phyloP scores from a whole-genome alignment of 2,113 vertebrate genomes.

The Odobenus rosmarus region DNA sequence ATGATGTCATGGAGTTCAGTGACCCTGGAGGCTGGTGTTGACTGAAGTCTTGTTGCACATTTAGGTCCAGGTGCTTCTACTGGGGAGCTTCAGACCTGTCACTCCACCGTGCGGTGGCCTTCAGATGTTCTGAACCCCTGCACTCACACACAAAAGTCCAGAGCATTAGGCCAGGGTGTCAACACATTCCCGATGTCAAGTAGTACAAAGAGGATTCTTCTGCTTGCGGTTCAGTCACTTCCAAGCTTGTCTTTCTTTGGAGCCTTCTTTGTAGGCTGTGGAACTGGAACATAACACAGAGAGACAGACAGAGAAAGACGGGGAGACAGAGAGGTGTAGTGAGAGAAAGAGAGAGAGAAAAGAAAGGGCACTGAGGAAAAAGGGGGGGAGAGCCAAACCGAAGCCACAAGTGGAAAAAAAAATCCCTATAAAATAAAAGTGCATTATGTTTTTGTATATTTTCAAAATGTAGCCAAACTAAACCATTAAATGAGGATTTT shows the following conservation, averaged over 20 bases:
- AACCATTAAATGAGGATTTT: constrained; percentile 84
- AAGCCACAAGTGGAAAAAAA: constrained; percentile 74
- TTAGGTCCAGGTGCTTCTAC: neutral
- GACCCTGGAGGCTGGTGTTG: constrained; percentile 25
- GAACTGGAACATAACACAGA: neutral
- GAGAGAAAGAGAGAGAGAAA: neutral
- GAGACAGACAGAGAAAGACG: neutral
- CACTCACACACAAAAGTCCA: neutral
- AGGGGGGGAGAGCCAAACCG: neutral
- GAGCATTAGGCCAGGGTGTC: neutral
- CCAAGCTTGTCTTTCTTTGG: neutral
- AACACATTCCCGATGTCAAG: constrained; percentile 52
- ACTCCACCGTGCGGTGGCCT: neutral
- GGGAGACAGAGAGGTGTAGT: neutral
- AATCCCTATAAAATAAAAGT: constrained; percentile 74
- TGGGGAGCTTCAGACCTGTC: neutral
- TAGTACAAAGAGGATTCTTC: constrained; percentile 36
- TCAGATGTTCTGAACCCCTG: constrained; percentile 32
- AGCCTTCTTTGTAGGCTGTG: constrained; percentile 4
- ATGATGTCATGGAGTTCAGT: constrained; percentile 28
- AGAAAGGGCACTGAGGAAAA: neutral
- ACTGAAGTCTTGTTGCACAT: neutral
- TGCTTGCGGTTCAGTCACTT: neutral
- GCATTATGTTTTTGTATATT: constrained; percentile 80
- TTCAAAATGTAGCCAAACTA: constrained; percentile 80